Base-by-base conservation (phyloP, 35 echinoderm and acorn worm species). In the Lytechinus pictus region DNA sequence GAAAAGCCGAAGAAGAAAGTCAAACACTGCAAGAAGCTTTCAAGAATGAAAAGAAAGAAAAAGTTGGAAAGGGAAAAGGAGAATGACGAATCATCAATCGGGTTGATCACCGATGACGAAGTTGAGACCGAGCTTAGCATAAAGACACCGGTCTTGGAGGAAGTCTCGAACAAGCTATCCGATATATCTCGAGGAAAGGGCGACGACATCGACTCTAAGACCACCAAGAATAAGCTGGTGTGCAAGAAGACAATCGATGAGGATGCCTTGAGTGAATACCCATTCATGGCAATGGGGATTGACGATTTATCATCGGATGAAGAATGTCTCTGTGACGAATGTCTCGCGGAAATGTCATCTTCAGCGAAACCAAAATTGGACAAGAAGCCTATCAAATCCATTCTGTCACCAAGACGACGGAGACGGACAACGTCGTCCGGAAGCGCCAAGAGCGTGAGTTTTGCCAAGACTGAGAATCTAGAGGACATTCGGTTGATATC, bases 301-400 rank as follows among this genome's bases (percentile, higher is more conserved):
- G 88, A 90, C 27, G 16, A 44, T 3, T 19, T 14, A 52, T 90
- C 88, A 14, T 90, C 88, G 88, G 88, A 90, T 21, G 88, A 90
- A 90, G 88, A 90, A 90, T 90, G 88, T 21, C 88, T 90, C 5
- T 90, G 88, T 10, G 88, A 90, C n/a, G 28, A 90, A 44, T 90
- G 88, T 21, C 88, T 90, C 10, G 88, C 29, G 52, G 13, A n/a
- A 44, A 90, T 54, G 28, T 90, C 88, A 12, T 12, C 10, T 3
- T 12, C 52, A 54, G 4, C 27, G 27, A 52, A 88, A 88, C 27
- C 86, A 21, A 7, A 9, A 88, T 52, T 16, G 88, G 66, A 24
- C n/a, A 79, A 79, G 66, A 90, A 54, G 24, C 88, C 88, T 2
- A 19, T 90, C 7, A 90, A 90, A 54, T 90, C 88, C 16, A 90